These are phyloP conservation scores for Euplagia quadripunctaria DNA, from an alignment of 2,888 invertebrate species.

Conservation along the genomic window DNA sequence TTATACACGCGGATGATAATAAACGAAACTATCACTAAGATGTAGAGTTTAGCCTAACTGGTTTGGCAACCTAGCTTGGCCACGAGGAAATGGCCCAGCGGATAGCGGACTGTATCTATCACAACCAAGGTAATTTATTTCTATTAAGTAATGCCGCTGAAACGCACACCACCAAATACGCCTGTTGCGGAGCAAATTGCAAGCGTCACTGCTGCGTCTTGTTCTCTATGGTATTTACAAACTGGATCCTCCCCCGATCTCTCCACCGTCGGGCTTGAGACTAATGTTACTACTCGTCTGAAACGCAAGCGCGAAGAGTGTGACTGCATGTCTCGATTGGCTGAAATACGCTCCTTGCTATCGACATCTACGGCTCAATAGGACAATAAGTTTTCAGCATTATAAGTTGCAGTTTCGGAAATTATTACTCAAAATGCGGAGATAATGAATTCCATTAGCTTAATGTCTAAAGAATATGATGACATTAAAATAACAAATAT, in stretches of 20 bases:
- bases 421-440: neutral
- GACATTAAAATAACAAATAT: neutral
- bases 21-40: no score
- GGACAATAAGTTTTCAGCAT: no score
- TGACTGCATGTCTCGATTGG: conserved; percentile 7
- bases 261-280: no score
- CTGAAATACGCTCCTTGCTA: conserved; percentile 4
- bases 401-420: no score
- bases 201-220: neutral
- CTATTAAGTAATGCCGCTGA: conserved; percentile 5
- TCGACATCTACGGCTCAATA: neutral
- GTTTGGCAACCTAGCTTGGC: no score
- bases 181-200: neutral
- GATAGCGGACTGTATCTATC: neutral
- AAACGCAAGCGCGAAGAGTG: conserved; percentile 6
- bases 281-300: no score
- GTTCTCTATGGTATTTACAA: neutral
- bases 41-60: no score
- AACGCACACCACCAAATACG: conserved; percentile 6
- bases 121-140: neutral
- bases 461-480: conserved; percentile 9
- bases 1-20: no score
- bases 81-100: no score
- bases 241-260: no score
- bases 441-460: conserved; percentile 5